Conservation (phyloP, 2,113 vertebrate genomes). For the Thermophis baileyi region DNA sequence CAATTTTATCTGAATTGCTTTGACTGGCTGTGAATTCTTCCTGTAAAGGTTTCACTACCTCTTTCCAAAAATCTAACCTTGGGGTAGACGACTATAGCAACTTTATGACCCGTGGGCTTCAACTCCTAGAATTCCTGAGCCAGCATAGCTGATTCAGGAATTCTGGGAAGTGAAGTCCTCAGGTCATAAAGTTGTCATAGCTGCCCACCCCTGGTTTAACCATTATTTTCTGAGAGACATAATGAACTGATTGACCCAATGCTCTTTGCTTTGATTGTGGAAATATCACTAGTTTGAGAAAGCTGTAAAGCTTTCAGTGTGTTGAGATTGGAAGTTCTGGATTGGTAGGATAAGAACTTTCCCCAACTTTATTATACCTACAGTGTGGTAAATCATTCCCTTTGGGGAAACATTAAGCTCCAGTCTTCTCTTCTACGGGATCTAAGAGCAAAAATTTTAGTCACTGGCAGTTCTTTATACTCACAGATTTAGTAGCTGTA, state of each 20-base stretch:
- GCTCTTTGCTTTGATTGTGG: background rate
- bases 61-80: background rate
- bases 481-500: background rate
- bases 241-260: background rate
- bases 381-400: background rate
- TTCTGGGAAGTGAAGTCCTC: background rate
- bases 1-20: background rate
- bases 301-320: background rate
- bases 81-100: background rate
- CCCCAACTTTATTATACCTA: background rate
- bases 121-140: background rate
- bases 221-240: background rate
- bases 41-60: background rate
- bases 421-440: background rate
- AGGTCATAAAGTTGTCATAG: background rate
- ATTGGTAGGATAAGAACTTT: background rate
- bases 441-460: background rate
- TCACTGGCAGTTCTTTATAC: background rate
- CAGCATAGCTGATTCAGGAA: background rate
- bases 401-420: background rate
- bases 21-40: background rate
- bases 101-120: background rate
- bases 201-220: background rate
- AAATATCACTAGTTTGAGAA: background rate
- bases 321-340: background rate